phyloP scores from a whole-genome alignment of 2,888 invertebrate genomes.

The Ptychoptera contaminata region DNA sequence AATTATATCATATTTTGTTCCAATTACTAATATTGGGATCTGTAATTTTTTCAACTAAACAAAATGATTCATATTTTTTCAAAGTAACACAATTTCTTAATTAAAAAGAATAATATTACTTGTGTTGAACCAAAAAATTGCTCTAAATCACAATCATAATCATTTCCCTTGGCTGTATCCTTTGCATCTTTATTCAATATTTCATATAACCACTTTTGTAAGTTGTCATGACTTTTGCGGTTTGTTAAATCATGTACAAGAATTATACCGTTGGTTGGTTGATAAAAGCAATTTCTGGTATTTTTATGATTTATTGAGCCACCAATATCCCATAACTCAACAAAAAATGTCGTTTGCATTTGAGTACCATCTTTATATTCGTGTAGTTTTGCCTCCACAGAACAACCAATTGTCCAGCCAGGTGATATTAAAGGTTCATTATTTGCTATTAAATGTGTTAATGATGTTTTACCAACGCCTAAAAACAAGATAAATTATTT shows the following conservation, averaged over 20 bases:
- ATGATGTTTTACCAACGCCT: conserved; percentile 95
- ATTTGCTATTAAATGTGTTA: conserved; percentile 81
- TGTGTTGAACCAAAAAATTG: conserved; percentile 70
- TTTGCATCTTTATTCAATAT: conserved; percentile 59
- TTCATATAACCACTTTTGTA: conserved; percentile 86
- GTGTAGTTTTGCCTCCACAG: conserved; percentile 89
- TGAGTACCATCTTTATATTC: conserved; percentile 90
- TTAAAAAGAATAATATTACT: conserved; percentile 23
- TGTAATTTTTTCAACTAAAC: conserved; percentile 28
- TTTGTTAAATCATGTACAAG: conserved; percentile 95
- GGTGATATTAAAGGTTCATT: conserved; percentile 72
- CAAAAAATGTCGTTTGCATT: conserved; percentile 75
- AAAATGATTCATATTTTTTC: not conserved
- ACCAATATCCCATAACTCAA: conserved; percentile 96
- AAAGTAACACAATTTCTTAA: not conserved
- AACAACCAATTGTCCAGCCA: conserved; percentile 92
- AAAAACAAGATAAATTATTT: conserved; percentile 16
- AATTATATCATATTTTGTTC: conserved; percentile 80
- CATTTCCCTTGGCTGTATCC: conserved; percentile 21
- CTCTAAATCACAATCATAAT: conserved; percentile 61
- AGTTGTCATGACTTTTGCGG: conserved; percentile 84
- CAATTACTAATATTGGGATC: conserved; percentile 88
- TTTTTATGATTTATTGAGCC: conserved; percentile 88
- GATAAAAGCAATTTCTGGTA: conserved; percentile 87
- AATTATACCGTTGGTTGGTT: conserved; percentile 87